A percentile compares a stretch with the other conserved stretches of the same genome.
Evolutionary conservation across 2,888 invertebrate species (phyloP).

Genomic region (Acheta domesticus): DNA sequence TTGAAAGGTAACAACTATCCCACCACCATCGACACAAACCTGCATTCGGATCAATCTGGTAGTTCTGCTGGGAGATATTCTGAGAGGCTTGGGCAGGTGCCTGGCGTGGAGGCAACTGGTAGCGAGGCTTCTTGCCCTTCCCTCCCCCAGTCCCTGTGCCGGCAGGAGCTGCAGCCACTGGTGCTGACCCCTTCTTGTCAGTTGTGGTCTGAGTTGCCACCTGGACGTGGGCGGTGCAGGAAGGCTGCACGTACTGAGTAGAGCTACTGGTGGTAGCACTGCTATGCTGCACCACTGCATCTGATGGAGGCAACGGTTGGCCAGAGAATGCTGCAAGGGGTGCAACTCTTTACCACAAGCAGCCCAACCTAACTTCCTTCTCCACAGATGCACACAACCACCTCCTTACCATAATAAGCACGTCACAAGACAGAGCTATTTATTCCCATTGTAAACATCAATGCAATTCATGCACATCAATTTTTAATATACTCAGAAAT

Average conservation of each 20-base stretch:
- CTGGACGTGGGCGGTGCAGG: conserved; percentile 54
- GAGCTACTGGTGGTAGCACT: conserved; percentile 36
- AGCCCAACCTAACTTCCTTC: conserved; percentile 6
- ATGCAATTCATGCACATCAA: too few species aligned
- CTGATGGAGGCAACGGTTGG: conserved; percentile 42
- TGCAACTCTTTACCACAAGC: not conserved
- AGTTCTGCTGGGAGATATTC: conserved; percentile 43
- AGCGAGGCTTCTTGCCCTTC: conserved; percentile 49
- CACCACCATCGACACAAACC: conserved; percentile 43
- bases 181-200: conserved; percentile 44
- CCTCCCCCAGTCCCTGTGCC: conserved; percentile 43
- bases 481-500: too few species aligned
- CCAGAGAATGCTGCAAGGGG: conserved; percentile 43
- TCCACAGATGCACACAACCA: conserved; percentile 12
- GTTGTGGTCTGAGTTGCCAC: conserved; percentile 59
- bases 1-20: not conserved
- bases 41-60: conserved; percentile 53
- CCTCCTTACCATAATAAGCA: not conserved
- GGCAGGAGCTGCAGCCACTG: conserved; percentile 27
- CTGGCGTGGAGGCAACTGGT: conserved; percentile 42
- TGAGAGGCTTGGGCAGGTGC: conserved; percentile 47
- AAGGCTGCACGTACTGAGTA: conserved; percentile 40
- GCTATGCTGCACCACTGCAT: conserved; percentile 35
- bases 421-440: too few species aligned
- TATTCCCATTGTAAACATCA: too few species aligned